phyloP scores from a whole-genome alignment of 2,797 vertebrate species.

The Echiichthys vipera region DNA sequence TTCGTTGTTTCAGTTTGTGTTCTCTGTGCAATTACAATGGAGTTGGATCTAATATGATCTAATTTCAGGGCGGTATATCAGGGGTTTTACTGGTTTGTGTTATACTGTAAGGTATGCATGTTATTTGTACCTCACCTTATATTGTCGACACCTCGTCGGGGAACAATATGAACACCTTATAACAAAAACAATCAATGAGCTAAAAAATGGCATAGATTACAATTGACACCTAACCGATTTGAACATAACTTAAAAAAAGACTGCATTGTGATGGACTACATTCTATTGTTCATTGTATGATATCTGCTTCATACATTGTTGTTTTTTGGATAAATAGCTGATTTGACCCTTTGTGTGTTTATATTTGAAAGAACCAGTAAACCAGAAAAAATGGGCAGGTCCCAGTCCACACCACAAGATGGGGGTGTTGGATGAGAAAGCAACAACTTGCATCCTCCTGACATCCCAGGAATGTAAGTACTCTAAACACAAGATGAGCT shows the following conservation, averaged over 20 bases:
- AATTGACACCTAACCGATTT: neutral
- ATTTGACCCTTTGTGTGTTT: neutral
- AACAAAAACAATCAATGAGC: neutral
- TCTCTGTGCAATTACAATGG: neutral
- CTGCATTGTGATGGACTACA: neutral
- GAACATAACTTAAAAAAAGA: neutral
- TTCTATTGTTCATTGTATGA: neutral
- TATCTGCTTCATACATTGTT: neutral
- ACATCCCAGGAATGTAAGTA: constrained; percentile 15
- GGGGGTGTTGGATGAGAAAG: constrained; percentile 39
- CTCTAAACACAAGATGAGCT: constrained; percentile 12
- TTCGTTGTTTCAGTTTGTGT: neutral
- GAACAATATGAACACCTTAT: no score
- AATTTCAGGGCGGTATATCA: neutral
- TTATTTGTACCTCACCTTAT: neutral
- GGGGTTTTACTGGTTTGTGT: neutral
- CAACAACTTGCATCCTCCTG: neutral
- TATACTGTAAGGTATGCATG: neutral
- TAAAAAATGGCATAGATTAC: neutral
- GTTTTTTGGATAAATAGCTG: neutral
- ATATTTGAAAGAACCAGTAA: neutral
- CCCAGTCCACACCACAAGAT: constrained; percentile 52
- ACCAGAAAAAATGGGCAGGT: neutral
- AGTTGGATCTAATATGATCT: neutral
- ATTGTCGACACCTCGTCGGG: neutral